phyloP scores from a whole-genome alignment of 2,888 invertebrate genomes.

The Perdita meconis region DNA sequence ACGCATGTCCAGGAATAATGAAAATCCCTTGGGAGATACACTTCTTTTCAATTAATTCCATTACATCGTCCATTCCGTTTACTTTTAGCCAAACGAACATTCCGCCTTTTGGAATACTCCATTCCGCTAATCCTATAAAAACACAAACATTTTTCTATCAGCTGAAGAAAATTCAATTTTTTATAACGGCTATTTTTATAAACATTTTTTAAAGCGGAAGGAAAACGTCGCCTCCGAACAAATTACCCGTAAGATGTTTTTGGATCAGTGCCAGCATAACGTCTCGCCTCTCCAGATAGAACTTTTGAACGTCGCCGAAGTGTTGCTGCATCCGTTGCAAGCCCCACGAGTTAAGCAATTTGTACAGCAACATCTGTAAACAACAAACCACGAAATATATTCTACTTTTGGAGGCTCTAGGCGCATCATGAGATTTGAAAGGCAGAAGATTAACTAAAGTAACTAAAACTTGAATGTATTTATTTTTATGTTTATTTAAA shows the following conservation, averaged over 20 bases:
- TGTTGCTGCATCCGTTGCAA: constrained; percentile 87
- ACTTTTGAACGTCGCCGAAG: constrained; percentile 85
- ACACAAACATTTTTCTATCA: not conserved
- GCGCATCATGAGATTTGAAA: too few species aligned
- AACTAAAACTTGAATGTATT: too few species aligned
- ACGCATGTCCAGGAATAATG: constrained; percentile 90
- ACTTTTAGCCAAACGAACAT: constrained; percentile 92
- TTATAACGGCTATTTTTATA: too few species aligned
- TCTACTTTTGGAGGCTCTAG: too few species aligned
- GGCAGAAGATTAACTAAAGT: too few species aligned
- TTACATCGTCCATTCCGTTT: constrained; percentile 87
- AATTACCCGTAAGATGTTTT: constrained; percentile 86
- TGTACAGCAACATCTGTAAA: constrained; percentile 86
- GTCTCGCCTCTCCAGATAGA: constrained; percentile 88
- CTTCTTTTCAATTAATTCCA: constrained; percentile 88
- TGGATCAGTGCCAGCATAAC: constrained; percentile 86
- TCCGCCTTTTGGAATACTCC: constrained; percentile 89
- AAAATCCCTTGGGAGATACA: constrained; percentile 88
- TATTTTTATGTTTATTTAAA: too few species aligned
- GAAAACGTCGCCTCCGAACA: not conserved
- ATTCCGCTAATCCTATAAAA: constrained; percentile 87
- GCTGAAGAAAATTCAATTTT: not conserved
- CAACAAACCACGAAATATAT: not conserved
- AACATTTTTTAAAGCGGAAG: too few species aligned
- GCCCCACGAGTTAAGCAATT: constrained; percentile 86